Evolutionary conservation across 2,888 invertebrate genomes (phyloP).

Genomic region (Cremastinae sp.): DNA sequence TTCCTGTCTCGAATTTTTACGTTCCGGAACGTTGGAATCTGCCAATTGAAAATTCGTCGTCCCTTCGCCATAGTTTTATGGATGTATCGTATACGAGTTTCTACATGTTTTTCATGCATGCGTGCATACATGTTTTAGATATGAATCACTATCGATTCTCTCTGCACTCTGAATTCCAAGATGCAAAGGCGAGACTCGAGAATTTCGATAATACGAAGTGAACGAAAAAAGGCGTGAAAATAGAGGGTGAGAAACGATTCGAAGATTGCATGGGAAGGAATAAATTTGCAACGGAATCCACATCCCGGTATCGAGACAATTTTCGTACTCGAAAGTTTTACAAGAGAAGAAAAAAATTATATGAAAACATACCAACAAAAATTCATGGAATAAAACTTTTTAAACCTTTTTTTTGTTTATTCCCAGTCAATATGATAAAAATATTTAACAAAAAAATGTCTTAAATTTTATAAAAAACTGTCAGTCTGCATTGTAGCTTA

Average conservation of each 20-base stretch:
- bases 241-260: slow-evolving; percentile 4
- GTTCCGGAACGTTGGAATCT: slow-evolving; percentile 51
- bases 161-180: background rate
- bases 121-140: background rate
- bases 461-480: too few relatives aligned
- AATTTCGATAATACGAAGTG: slow-evolving; percentile 51
- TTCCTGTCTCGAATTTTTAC: slow-evolving; percentile 9
- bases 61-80: background rate
- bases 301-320: background rate
- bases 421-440: too few relatives aligned
- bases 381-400: too few relatives aligned
- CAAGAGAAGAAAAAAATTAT: too few relatives aligned
- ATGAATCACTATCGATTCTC: background rate
- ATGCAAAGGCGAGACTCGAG: slow-evolving; percentile 14
- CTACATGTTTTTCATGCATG: too few relatives aligned
- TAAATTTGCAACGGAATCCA: background rate
- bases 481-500: too few relatives aligned
- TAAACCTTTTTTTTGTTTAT: too few relatives aligned
- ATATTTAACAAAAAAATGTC: too few relatives aligned
- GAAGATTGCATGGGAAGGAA: background rate
- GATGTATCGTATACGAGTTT: too few relatives aligned
- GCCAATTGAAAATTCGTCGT: slow-evolving; percentile 62
- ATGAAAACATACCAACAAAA: too few relatives aligned
- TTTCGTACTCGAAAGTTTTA: too few relatives aligned
- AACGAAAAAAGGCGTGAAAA: slow-evolving; percentile 5